A percentile compares a stretch with the other conserved stretches of the same genome.
Evolutionary conservation across 1,140 invertebrate species (phyloP).

Genomic region (Neomicropteryx cornuta): DNA sequence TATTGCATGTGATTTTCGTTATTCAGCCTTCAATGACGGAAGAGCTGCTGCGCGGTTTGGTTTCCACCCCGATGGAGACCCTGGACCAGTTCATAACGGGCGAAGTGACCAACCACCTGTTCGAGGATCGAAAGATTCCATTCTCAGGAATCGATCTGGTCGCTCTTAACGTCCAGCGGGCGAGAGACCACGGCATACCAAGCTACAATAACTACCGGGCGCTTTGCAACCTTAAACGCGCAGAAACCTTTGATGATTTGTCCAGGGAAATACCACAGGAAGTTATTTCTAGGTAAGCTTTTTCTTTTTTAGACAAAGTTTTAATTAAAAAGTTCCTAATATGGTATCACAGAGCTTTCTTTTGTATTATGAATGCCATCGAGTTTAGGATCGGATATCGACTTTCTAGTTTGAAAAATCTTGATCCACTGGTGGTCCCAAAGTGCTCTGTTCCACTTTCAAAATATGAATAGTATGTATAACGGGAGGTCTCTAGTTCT

Average conservation of each 20-base stretch:
- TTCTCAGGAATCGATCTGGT: constrained; percentile 80
- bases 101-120: constrained; percentile 89
- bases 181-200: constrained; percentile 73
- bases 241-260: constrained; percentile 67
- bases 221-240: constrained; percentile 71
- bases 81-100: constrained; percentile 90
- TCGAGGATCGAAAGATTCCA: constrained; percentile 74
- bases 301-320: too few relatives aligned
- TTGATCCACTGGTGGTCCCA: too few relatives aligned
- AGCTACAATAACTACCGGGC: constrained; percentile 81
- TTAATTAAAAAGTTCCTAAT: too few relatives aligned
- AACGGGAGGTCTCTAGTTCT: too few relatives aligned
- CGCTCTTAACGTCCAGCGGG: constrained; percentile 74
- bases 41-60: constrained; percentile 76
- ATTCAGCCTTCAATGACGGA: constrained; percentile 68
- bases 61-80: constrained; percentile 85
- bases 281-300: constrained; percentile 55
- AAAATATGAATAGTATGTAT: too few relatives aligned
- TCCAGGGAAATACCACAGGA: constrained; percentile 73
- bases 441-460: too few relatives aligned
- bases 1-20: constrained; percentile 8
- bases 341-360: too few relatives aligned
- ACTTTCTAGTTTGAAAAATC: too few relatives aligned
- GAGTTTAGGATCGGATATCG: too few relatives aligned
- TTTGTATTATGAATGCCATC: too few relatives aligned